A percentile compares a stretch with the other conserved stretches of the same genome.
These are phyloP conservation scores for Dasypus novemcinctus DNA, from an alignment of 2,113 vertebrate species.

Conservation along the genomic window DNA sequence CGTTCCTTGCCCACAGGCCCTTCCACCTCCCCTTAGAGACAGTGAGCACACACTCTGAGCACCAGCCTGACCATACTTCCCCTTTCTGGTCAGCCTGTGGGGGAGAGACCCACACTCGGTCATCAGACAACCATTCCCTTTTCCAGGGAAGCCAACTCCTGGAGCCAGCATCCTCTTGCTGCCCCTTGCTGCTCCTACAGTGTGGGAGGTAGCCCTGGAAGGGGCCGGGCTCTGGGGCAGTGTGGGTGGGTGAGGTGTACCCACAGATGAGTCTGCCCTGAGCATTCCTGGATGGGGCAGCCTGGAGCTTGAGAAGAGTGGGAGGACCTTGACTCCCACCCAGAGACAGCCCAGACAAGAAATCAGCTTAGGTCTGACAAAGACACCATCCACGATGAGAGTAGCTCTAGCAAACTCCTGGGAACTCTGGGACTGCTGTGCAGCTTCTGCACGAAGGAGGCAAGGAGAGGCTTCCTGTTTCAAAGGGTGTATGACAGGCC, in stretches of 20 bases:
- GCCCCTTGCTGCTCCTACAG: not conserved
- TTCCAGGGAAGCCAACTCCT: not conserved
- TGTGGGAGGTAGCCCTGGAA: not conserved
- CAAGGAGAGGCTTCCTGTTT: not conserved
- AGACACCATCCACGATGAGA: not conserved
- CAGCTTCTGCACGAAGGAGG: not conserved
- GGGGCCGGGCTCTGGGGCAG: not conserved
- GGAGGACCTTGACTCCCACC: not conserved
- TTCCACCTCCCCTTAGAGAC: not conserved
- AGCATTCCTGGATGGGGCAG: not conserved
- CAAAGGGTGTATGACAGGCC: not conserved
- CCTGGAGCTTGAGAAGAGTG: not conserved
- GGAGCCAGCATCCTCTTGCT: not conserved
- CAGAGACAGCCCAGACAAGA: not conserved
- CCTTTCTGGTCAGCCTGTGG: constrained; percentile 37
- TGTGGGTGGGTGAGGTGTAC: not conserved
- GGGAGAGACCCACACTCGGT: not conserved
- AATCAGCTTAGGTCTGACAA: not conserved
- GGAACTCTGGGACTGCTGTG: not conserved
- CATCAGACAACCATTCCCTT: not conserved
- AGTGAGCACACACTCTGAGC: not conserved
- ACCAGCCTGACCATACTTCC: constrained; percentile 59
- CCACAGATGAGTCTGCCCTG: not conserved
- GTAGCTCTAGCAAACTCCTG: not conserved
- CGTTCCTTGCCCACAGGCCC: not conserved